phyloP scores from a whole-genome alignment of 2,113 vertebrate genomes.

The Rallus limicola region DNA sequence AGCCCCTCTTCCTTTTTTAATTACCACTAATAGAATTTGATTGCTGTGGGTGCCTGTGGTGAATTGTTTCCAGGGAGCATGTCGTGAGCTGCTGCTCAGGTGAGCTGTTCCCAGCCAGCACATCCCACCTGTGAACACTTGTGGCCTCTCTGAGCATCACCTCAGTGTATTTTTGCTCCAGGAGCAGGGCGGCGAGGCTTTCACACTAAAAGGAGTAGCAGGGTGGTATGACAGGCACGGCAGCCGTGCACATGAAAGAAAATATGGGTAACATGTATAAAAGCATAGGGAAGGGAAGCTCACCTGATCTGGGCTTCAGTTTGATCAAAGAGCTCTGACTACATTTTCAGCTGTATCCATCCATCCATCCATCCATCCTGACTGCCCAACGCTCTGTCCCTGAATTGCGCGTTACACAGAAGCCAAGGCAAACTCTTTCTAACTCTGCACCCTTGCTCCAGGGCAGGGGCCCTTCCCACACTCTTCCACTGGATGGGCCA shows the following conservation, averaged over 20 bases:
- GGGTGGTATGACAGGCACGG: neutral
- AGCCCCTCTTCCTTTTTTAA: neutral
- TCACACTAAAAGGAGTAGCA: neutral
- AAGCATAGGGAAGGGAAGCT: neutral
- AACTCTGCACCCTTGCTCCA: no score
- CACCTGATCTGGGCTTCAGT: neutral
- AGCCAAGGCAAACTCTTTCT: neutral
- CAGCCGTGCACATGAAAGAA: neutral
- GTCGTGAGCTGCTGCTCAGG: neutral
- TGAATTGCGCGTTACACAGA: accelerated
- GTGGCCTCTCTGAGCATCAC: neutral
- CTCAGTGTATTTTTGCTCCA: neutral
- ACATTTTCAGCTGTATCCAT: neutral
- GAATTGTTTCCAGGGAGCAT: neutral
- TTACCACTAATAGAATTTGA: neutral
- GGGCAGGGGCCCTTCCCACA: no score
- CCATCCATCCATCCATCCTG: neutral
- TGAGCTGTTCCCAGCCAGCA: neutral
- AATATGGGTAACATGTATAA: neutral
- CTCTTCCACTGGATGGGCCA: neutral
- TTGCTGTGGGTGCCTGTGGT: neutral
- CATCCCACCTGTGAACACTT: neutral
- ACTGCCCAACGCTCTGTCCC: neutral
- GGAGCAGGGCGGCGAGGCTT: neutral
- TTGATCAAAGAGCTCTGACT: neutral